Conservation (phyloP, 2,797 vertebrate genomes). For the Phataginus tricuspis region DNA sequence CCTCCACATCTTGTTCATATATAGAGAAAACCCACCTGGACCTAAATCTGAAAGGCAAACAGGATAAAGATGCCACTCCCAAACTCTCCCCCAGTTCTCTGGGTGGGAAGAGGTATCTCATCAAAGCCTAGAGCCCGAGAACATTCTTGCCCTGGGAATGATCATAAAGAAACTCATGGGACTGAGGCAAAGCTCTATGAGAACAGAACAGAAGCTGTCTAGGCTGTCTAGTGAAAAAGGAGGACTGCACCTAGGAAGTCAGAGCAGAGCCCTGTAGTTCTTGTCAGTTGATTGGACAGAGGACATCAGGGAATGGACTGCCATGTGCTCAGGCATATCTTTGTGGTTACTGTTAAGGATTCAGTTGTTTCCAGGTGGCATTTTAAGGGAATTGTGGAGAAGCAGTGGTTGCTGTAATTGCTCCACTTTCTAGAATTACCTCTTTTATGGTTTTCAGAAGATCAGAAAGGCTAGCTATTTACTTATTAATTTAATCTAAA, state of each 20-base stretch:
- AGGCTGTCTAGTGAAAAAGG: not conserved
- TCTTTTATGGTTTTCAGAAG: not conserved
- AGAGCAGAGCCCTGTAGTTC: not conserved
- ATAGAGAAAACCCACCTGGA: not conserved
- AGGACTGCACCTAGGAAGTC: not conserved
- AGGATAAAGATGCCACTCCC: not conserved
- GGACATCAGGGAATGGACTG: not conserved
- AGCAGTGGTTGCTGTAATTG: not conserved
- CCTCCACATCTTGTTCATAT: not conserved
- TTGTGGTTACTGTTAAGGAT: not conserved
- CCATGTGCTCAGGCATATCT: not conserved
- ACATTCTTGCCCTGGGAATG: not conserved
- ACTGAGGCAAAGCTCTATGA: not conserved
- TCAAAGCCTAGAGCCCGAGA: not conserved
- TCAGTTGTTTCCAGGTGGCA: not conserved
- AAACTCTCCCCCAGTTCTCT: not conserved
- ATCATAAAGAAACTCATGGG: not conserved
- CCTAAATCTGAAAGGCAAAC: not conserved
- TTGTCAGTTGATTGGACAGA: not conserved
- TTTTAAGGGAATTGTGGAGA: not conserved
- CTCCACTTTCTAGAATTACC: slow-evolving; percentile 12
- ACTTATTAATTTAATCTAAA: slow-evolving; percentile 10
- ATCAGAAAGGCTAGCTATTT: not conserved
- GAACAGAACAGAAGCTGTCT: not conserved
- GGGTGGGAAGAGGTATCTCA: not conserved